phyloP scores from a whole-genome alignment of 1,140 invertebrate species.

The Sweltsa coloradensis region DNA sequence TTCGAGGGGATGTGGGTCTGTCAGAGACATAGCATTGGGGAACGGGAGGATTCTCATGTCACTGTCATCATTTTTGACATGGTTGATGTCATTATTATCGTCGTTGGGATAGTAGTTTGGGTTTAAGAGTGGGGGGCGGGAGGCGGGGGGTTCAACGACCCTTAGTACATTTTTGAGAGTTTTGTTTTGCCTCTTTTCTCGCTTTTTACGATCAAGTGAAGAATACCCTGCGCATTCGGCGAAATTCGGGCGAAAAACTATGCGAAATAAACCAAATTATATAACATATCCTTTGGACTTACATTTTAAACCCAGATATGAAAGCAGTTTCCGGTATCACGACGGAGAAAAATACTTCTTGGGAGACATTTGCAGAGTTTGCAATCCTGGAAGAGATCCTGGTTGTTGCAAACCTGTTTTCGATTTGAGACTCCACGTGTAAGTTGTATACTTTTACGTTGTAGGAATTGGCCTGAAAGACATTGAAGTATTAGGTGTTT shows the following conservation, averaged over 20 bases:
- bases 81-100: too few species aligned
- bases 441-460: constrained; percentile 35
- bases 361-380: constrained; percentile 38
- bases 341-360: constrained; percentile 45
- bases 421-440: constrained; percentile 39
- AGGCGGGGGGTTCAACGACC: background rate
- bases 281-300: constrained; percentile 21
- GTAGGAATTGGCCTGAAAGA: too few species aligned
- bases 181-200: background rate
- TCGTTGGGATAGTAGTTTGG: too few species aligned
- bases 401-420: constrained; percentile 44
- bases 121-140: too few species aligned
- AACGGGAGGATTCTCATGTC: too few species aligned
- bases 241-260: too few species aligned
- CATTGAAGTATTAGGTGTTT: too few species aligned
- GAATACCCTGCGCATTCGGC: background rate
- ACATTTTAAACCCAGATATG: constrained; percentile 50
- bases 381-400: constrained; percentile 40
- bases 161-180: background rate
- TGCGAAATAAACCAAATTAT: too few species aligned
- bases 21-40: too few species aligned
- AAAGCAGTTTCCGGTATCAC: constrained; percentile 49
- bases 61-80: too few species aligned
- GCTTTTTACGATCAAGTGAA: background rate
- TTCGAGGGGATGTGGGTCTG: too few species aligned